These are phyloP conservation scores for Deilephila porcellus DNA, from an alignment of 2,888 invertebrate genomes.

Conservation along the genomic window DNA sequence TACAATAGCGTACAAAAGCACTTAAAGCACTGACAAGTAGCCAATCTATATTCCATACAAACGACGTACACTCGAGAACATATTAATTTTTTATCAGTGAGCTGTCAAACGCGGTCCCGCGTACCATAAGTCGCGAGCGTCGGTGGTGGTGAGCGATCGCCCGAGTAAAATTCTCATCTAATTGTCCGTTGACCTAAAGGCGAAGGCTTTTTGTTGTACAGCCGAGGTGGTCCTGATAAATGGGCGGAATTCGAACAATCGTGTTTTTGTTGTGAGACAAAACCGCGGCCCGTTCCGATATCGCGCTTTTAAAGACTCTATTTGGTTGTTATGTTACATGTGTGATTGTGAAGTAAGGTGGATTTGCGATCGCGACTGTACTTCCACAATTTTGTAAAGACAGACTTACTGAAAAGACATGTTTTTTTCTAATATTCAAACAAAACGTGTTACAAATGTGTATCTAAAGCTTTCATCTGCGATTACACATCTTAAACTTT, in stretches of 20 bases:
- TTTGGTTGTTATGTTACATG: slow-evolving; percentile 9
- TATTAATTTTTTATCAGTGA: slow-evolving; percentile 50
- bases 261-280: slow-evolving; percentile 48
- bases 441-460: too few species aligned
- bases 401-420: too few species aligned
- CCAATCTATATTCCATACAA: neutral
- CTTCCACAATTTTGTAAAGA: too few species aligned
- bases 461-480: too few species aligned
- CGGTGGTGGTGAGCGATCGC: slow-evolving; percentile 15
- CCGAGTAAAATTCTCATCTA: slow-evolving; percentile 49
- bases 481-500: too few species aligned
- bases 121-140: slow-evolving; percentile 1
- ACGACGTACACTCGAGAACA: neutral
- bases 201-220: slow-evolving; percentile 48
- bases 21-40: neutral
- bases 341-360: neutral
- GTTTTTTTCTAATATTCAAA: too few species aligned
- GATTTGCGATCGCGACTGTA: neutral
- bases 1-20: slow-evolving; percentile 1
- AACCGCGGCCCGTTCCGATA: slow-evolving; percentile 47
- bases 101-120: slow-evolving; percentile 35
- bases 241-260: slow-evolving; percentile 53
- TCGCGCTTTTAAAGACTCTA: slow-evolving; percentile 44
- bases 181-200: slow-evolving; percentile 68
- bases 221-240: slow-evolving; percentile 60